Conservation (phyloP, 2,797 vertebrate genomes). For the Xyrichtys novacula region DNA sequence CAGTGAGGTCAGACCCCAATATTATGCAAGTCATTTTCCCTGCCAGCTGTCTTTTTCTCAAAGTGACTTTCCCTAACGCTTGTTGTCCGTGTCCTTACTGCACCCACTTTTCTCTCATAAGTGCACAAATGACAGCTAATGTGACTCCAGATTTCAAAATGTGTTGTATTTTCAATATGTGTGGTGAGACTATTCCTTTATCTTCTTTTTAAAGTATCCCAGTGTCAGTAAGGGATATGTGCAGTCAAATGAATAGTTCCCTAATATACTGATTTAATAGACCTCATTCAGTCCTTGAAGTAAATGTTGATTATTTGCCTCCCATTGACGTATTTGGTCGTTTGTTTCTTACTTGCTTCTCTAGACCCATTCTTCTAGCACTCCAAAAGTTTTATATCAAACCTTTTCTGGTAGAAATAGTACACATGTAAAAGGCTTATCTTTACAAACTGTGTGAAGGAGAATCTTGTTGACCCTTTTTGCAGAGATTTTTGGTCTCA, state of each 20-base stretch:
- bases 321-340: background rate
- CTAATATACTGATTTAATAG: background rate
- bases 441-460: too few relatives aligned
- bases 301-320: background rate
- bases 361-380: too few relatives aligned
- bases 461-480: too few relatives aligned
- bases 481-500: too few relatives aligned
- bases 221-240: background rate
- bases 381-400: too few relatives aligned
- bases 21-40: slow-evolving; percentile 49
- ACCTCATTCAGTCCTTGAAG: background rate
- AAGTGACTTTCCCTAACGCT: slow-evolving; percentile 19
- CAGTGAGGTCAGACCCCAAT: slow-evolving; percentile 51
- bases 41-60: slow-evolving; percentile 63
- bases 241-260: too few relatives aligned
- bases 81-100: background rate
- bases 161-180: too few relatives aligned
- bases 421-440: too few relatives aligned
- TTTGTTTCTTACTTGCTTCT: background rate
- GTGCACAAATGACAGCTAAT: background rate
- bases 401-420: too few relatives aligned
- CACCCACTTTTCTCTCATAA: background rate
- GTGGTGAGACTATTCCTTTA: too few relatives aligned
- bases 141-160: background rate
- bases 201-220: too few relatives aligned